Conservation (phyloP, 2,797 vertebrate genomes). For the Rhincodon typus region DNA sequence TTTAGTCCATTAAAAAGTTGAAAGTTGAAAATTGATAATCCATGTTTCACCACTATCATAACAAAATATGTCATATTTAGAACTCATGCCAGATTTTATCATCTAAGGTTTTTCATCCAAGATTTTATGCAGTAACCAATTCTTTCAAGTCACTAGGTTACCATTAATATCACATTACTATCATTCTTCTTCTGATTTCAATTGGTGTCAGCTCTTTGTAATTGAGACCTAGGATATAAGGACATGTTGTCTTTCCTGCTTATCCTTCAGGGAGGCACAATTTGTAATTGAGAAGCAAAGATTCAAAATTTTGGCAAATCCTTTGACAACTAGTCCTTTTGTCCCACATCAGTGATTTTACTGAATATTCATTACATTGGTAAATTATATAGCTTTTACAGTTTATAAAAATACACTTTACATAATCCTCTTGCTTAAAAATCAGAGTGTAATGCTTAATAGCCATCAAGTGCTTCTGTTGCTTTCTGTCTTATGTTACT, state of each 20-base stretch:
- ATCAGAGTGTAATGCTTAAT: neutral
- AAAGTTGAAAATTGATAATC: too few species aligned
- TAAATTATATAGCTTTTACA: neutral
- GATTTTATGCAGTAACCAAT: neutral
- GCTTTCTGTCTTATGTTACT: neutral
- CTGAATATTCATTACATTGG: conserved; percentile 4
- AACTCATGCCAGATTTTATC: neutral
- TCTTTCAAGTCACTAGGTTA: neutral
- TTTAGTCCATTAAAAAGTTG: too few species aligned
- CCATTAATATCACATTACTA: neutral
- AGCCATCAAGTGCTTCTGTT: neutral
- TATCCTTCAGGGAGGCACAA: neutral
- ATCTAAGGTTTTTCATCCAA: neutral
- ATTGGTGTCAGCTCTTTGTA: neutral
- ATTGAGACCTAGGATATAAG: neutral
- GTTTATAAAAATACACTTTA: neutral
- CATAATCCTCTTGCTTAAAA: neutral
- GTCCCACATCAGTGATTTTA: neutral
- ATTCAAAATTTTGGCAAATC: neutral
- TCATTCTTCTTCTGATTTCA: neutral
- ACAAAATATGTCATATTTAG: neutral
- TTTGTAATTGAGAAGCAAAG: neutral
- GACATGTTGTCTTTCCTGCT: neutral
- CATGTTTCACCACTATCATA: too few species aligned
- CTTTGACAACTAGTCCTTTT: neutral